Base-by-base conservation (phyloP, 2,888 invertebrate genomes). In the Orthonychiurus folsomi region DNA sequence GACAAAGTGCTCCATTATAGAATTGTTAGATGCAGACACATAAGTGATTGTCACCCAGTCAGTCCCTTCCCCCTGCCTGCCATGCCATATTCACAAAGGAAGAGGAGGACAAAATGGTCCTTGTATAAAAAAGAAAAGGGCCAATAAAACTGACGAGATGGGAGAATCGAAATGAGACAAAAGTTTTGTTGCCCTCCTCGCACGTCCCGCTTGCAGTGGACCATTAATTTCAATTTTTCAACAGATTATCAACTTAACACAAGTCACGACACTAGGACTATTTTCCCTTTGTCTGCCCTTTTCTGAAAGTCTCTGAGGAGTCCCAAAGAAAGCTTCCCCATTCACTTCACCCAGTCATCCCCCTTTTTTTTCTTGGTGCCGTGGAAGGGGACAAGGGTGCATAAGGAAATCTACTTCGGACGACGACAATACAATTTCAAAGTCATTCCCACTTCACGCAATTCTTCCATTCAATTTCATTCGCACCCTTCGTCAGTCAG, bases 181-280 rank as follows among this genome's bases (percentile, higher is more conserved):
- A 37, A 37, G 15, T 37, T 37, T 15, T 15, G 15, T 37, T 37
- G 5, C 15, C 37, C 37, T 37, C 15, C 37, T 37, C 15, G 37
- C 37, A n/a, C n/a, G n/a, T n/a, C n/a, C n/a, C n/a, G n/a, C n/a
- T n/a, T 37, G 5, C 37, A 5, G 5, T 53, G 53, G 59, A 52
- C 63, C 63, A 66, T 67, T 67, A 68, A 68, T 68, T 66, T 68
- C 66, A 68, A 68, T 68, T 68, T 68, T 66, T 68, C 66, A 66
- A 61, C 66, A 63, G 64, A 64, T 61, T 63, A 63, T 63, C 63
- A 63, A 56, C 52, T 65, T 65, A 64, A 66, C 64, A 68, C 37
- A 37, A 37, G 37, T 37, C 15, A 37, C 37, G 5, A 15, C 15
- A 37, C 37, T 37, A 15, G 5, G 37, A n/a, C n/a, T n/a, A n/a